Evolutionary conservation across 2,888 invertebrate species (phyloP), one percentile per base, ranked within the genome.

Genomic region (Dryobota labecula): DNA sequence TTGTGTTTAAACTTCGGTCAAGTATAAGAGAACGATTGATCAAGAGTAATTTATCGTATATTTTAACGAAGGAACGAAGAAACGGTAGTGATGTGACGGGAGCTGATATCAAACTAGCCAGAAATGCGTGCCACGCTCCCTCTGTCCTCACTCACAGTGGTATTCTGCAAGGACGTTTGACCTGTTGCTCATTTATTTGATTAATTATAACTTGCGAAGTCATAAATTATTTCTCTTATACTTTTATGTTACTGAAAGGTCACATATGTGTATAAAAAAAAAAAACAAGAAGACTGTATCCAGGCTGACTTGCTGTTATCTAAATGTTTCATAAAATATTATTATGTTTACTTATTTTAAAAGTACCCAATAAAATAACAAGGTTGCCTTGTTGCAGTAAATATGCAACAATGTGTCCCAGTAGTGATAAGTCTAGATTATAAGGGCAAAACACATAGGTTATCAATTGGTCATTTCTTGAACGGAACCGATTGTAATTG

Each of bases 51-150:
- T 85, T 86, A 83, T 92, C 91, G 90, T 89, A 85, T 82, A 87
- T 90, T 88, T 87, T 83, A 89, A 84, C 85, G 88, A 66, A 73
- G 73, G 87, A 85, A 86, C 91, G 88, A 83, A 84, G 87, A 84
- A 89, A 88, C 93, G 92, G 91, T 93, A 85, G 90, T 92, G 95
- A 93, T 94, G 94, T 94, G 94, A 92, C 95, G 94, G 88, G 87
- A 85, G 94, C 94, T 92, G 95, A 92, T 94, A 94, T 92, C 94
- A 94, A 94, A 96, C 95, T 96, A 95, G 94, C 91, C 92, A 91
- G 95, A 94, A 93, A 94, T 93, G 94, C 94, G 94, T 94, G 92
- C 93, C 92, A 92, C 93, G 92, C 94, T 94, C 94, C 90, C 94
- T 92, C 93, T 91, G 92, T 90, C 91, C 93, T 92, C 87, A 86